Evolutionary conservation across 2,113 vertebrate genomes (phyloP).

Genomic region (Aix galericulata): DNA sequence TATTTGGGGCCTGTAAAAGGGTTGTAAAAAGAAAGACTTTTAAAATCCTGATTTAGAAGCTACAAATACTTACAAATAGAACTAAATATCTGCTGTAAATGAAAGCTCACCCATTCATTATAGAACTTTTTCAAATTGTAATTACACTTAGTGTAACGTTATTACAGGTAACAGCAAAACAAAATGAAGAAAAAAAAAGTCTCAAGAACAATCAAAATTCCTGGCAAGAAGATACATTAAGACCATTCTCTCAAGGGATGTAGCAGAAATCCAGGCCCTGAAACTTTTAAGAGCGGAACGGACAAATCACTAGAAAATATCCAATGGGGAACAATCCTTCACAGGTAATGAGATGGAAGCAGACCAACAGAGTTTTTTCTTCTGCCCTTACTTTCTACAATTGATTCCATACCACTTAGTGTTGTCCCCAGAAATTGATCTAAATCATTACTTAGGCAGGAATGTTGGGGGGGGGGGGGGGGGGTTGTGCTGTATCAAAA

Average conservation of each 20-base stretch:
- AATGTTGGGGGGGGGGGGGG: not conserved
- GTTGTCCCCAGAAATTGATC: slow-evolving; percentile 16
- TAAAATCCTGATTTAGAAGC: not conserved
- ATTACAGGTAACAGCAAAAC: not conserved
- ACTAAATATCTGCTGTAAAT: not conserved
- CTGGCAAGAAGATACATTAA: slow-evolving; percentile 57
- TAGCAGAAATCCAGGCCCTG: slow-evolving; percentile 3
- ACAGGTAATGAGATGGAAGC: slow-evolving; percentile 54
- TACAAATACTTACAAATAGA: not conserved
- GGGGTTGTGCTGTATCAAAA: not conserved
- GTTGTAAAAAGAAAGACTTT: not conserved
- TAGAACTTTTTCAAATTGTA: not conserved
- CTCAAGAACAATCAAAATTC: not conserved
- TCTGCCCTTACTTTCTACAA: slow-evolving; percentile 18
- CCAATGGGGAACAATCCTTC: slow-evolving; percentile 59
- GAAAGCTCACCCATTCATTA: not conserved
- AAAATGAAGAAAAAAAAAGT: not conserved
- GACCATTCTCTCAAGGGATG: not conserved
- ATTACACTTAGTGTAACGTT: not conserved
- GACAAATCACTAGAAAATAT: slow-evolving; percentile 56
- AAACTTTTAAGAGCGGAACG: slow-evolving; percentile 45
- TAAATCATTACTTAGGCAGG: not conserved
- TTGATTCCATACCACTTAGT: slow-evolving; percentile 40
- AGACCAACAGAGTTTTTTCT: slow-evolving; percentile 22
- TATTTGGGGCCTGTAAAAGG: not conserved